These are phyloP conservation scores for Mastacembelus armatus DNA, from an alignment of 2,797 vertebrate genomes.

Conservation along the genomic window DNA sequence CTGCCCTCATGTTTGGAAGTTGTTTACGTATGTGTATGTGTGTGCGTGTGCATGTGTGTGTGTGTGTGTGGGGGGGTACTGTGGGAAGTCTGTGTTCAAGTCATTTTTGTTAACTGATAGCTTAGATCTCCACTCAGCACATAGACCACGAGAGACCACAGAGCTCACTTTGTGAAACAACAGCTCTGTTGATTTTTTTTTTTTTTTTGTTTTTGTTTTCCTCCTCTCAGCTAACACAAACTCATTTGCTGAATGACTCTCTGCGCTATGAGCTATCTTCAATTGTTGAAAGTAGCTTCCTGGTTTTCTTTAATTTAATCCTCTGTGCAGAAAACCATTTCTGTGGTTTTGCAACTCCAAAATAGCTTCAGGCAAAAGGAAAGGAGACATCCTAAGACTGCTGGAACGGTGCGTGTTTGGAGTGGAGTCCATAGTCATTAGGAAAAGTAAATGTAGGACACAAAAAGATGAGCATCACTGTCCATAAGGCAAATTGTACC, in stretches of 20 bases:
- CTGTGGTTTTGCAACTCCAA: constrained; percentile 54
- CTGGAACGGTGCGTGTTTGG: constrained; percentile 56
- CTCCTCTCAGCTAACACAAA: constrained; percentile 56
- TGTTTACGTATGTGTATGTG: constrained; percentile 38
- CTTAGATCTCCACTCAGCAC: constrained; percentile 70
- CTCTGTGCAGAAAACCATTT: constrained; percentile 49
- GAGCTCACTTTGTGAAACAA: constrained; percentile 61
- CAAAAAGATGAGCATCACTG: constrained; percentile 44
- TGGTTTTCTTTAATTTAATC: constrained; percentile 58
- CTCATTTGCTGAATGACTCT: constrained; percentile 50
- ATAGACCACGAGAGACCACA: constrained; percentile 61
- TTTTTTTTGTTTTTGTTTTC: constrained; percentile 47
- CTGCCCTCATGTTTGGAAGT: constrained; percentile 31
- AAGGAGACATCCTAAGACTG: constrained; percentile 50
- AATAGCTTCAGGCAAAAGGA: constrained; percentile 61
- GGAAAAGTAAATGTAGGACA: constrained; percentile 65
- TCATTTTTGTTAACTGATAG: constrained; percentile 69
- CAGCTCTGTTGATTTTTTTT: constrained; percentile 66
- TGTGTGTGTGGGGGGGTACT: constrained; percentile 41
- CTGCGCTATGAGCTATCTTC: constrained; percentile 34
- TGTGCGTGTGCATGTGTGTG: constrained; percentile 27
- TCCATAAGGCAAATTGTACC: constrained; percentile 41
- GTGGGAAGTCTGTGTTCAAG: constrained; percentile 64
- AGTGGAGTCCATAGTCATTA: constrained; percentile 51
- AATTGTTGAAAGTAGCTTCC: constrained; percentile 53